These are phyloP conservation scores for Willowsia nigromaculata DNA, from an alignment of 2,888 invertebrate genomes.

Conservation along the genomic window DNA sequence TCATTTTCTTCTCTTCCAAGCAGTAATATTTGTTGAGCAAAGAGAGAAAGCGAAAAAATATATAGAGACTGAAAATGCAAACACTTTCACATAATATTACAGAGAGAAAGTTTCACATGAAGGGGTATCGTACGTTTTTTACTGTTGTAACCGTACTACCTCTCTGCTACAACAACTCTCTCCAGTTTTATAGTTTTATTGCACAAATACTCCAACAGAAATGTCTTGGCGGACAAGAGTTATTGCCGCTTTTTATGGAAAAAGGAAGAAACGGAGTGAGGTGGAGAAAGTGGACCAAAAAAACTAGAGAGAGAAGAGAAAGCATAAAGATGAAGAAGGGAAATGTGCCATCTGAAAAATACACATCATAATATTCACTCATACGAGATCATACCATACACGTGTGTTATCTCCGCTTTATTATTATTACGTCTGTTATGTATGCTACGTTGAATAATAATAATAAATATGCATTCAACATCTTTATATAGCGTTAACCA, in stretches of 20 bases:
- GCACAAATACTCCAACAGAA: conserved; percentile 23
- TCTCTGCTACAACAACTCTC: background rate
- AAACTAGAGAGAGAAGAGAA: background rate
- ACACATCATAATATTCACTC: background rate
- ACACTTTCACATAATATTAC: background rate
- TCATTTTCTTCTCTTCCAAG: conserved; percentile 35
- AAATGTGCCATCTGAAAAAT: no score
- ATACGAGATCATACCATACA: background rate
- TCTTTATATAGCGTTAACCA: background rate
- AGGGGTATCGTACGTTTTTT: no score
- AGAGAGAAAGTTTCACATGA: background rate
- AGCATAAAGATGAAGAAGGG: background rate
- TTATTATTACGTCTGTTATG: background rate
- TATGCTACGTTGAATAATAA: background rate
- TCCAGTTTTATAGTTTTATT: conserved; percentile 9
- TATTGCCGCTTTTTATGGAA: conserved; percentile 41
- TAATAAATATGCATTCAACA: conserved; percentile 3
- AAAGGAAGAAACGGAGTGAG: background rate
- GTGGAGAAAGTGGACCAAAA: background rate
- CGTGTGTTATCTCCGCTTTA: background rate
- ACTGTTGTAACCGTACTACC: background rate
- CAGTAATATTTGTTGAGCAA: conserved; percentile 61
- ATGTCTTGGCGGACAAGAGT: conserved; percentile 31
- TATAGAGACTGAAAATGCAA: background rate
- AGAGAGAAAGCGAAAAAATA: background rate